These are phyloP conservation scores for Cerastis leucographa DNA, from an alignment of 2,888 invertebrate genomes.

Conservation along the genomic window DNA sequence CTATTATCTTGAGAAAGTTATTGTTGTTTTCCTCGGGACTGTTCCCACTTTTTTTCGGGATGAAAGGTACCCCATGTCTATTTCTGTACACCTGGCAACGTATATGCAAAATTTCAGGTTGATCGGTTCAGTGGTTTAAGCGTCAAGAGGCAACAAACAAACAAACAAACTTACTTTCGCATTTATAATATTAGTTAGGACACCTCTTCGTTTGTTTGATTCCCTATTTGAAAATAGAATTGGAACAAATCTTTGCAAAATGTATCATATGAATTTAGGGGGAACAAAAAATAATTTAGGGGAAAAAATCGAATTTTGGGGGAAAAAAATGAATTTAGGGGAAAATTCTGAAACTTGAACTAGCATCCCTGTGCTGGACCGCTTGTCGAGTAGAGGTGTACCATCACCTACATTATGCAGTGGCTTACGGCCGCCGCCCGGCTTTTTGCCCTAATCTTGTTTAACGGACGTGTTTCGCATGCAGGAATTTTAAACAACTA, in stretches of 20 bases:
- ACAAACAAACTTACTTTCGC: no score
- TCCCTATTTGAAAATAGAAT: neutral
- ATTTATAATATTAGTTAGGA: no score
- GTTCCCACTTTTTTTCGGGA: no score
- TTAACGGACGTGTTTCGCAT: constrained; percentile 76
- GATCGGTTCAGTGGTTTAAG: no score
- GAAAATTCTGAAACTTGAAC: neutral
- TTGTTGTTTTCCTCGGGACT: no score
- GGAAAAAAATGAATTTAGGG: neutral
- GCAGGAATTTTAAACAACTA: constrained; percentile 72
- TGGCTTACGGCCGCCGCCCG: constrained; percentile 72
- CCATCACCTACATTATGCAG: constrained; percentile 74
- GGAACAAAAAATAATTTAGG: neutral
- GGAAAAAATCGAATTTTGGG: neutral
- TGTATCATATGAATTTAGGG: no score
- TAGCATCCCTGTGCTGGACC: constrained; percentile 29
- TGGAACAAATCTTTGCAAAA: no score
- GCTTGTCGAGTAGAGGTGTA: constrained; percentile 65
- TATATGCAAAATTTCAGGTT: no score
- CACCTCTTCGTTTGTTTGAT: neutral
- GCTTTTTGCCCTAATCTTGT: constrained; percentile 77
- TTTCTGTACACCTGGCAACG: no score
- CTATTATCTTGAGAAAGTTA: no score
- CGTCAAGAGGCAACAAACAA: no score
- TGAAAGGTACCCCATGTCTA: no score